phyloP scores from a whole-genome alignment of 2,888 invertebrate genomes.

The Chloromyia formosa region DNA sequence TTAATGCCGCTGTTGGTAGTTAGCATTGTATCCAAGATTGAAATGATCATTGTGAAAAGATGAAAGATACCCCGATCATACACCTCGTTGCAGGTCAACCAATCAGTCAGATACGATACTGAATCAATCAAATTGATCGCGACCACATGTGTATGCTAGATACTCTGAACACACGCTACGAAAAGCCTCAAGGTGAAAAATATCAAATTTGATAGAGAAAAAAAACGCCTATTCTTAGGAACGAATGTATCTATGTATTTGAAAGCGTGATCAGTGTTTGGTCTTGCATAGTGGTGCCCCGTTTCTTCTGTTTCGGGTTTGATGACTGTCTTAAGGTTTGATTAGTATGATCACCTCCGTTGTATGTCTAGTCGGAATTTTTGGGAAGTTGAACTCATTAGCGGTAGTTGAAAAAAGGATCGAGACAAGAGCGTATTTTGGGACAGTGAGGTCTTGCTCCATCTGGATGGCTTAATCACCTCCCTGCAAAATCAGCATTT shows the following conservation, averaged over 20 bases:
- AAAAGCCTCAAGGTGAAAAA: constrained; percentile 31
- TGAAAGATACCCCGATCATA: constrained; percentile 24
- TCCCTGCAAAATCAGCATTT: no score
- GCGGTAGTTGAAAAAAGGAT: no score
- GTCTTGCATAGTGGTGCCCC: neutral
- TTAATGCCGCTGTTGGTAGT: neutral
- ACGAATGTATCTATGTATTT: neutral
- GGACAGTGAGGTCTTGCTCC: no score
- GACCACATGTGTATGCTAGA: constrained; percentile 2
- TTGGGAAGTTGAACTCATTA: no score
- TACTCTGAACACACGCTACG: constrained; percentile 19
- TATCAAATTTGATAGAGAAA: neutral
- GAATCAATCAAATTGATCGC: constrained; percentile 40
- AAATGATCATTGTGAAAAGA: constrained; percentile 23
- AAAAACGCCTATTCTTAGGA: neutral
- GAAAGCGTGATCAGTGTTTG: neutral
- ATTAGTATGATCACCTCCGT: constrained; percentile 20
- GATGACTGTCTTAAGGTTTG: neutral
- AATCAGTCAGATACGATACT: constrained; percentile 41
- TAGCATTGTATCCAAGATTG: neutral
- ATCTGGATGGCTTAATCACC: no score
- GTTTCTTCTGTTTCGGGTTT: neutral
- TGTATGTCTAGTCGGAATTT: neutral
- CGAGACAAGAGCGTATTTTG: no score
- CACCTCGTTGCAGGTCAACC: constrained; percentile 25